Evolutionary conservation across 2,113 vertebrate species (phyloP).

Genomic region (Zapus hudsonius): DNA sequence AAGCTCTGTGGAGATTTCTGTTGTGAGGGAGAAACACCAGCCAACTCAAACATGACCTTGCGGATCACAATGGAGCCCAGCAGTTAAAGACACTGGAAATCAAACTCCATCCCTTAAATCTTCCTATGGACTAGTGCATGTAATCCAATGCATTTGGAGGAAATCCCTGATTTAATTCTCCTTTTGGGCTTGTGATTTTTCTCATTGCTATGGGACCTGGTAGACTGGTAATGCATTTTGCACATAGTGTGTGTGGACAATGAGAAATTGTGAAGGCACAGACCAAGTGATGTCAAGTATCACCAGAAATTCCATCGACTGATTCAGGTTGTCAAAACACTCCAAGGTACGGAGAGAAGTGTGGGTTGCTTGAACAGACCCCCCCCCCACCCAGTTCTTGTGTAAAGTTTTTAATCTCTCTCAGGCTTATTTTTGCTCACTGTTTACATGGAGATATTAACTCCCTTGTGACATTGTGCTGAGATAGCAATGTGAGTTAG

Average conservation of each 20-base stretch:
- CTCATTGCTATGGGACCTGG: background rate
- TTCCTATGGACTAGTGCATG: no score
- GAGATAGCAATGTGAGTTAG: background rate
- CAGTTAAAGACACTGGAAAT: background rate
- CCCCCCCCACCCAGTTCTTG: background rate
- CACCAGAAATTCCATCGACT: background rate
- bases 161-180: background rate
- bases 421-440: background rate
- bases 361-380: background rate
- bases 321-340: background rate
- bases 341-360: background rate
- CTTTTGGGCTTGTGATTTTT: background rate
- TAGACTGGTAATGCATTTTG: background rate
- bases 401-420: background rate
- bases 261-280: background rate
- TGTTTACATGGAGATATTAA: background rate
- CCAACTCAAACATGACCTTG: constrained; percentile 27
- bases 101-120: background rate
- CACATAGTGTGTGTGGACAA: background rate
- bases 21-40: constrained; percentile 57
- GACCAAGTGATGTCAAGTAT: background rate
- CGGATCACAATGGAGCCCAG: background rate
- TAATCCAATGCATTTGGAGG: background rate
- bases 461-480: background rate
- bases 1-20: constrained; percentile 65